Evolutionary conservation across 2,888 invertebrate species (phyloP), one percentile per base, ranked within the genome.

Genomic region (Tetragonisca angustula): DNA sequence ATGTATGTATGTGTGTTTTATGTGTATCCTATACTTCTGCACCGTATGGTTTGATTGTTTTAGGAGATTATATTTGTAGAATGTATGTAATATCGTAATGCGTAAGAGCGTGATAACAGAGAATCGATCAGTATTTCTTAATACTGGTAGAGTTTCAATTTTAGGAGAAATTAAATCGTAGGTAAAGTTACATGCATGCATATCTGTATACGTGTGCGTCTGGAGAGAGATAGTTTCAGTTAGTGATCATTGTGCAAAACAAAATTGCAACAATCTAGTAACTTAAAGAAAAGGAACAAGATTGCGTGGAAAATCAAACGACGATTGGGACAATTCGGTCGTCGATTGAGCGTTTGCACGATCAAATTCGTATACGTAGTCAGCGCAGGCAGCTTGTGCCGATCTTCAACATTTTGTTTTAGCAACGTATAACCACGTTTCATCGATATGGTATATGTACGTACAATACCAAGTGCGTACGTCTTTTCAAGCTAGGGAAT

Each of bases 181-280:
- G 6, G 59, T 64, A n/a, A 76, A 74, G 43, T 54, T 32, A 32
- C 32, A 4, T 32, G 32, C 32, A 32, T 32, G 32, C 3, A 3
- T 32, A 32, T 32, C 32, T 32, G 32, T 77, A 24, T 43, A 19
- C 52, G 80, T 4, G 6, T 36, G 36, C 5, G 4, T 75, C 43
- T 67, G 52, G 67, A 52, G 27, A 56, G 61, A 65, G 62, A 68
- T 9, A 0, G 65, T 59, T 84, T 79, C 76, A 61, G 24, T 61
- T 9, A 61, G 68, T 85, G 70, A 85, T 86, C 69, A 70, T 81
- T 86, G 59, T 76, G 73, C 69, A 73, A 80, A 85, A 90, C 79
- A 79, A 79, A 89, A 84, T 76, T 87, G 90, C 84, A 76, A 83
- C 88, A 89, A 85, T 78, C 62, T 79, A 67, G 49, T 78, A 83